phyloP scores from a whole-genome alignment of 2,797 vertebrate species.

The Okamejei kenojei region DNA sequence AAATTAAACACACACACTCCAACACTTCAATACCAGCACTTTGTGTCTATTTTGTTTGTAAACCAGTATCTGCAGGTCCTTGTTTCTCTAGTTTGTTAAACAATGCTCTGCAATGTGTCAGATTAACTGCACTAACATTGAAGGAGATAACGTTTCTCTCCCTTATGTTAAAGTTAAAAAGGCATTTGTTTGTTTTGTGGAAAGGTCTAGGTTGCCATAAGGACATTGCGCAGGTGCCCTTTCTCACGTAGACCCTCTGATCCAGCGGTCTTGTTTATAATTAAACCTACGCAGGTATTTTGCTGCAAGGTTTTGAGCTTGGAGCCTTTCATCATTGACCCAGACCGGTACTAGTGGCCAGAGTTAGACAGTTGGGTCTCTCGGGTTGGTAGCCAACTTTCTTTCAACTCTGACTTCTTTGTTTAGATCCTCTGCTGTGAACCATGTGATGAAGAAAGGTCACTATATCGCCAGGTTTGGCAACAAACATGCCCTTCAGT shows the following conservation, averaged over 20 bases:
- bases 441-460: slow-evolving; percentile 75
- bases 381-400: not conserved
- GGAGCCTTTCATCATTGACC: not conserved
- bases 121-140: not conserved
- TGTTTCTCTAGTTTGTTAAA: too few relatives aligned
- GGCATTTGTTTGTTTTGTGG: not conserved
- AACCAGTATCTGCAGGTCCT: too few relatives aligned
- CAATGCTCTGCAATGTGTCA: not conserved
- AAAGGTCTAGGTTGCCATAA: not conserved
- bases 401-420: slow-evolving; percentile 12
- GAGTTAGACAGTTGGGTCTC: not conserved
- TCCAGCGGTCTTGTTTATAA: not conserved
- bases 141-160: not conserved
- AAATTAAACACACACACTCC: too few relatives aligned
- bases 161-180: not conserved
- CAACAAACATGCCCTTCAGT: slow-evolving; percentile 74
- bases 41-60: too few relatives aligned
- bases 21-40: too few relatives aligned
- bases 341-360: not conserved
- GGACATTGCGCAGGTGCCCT: not conserved
- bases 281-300: slow-evolving; percentile 3
- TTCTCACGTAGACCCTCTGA: slow-evolving; percentile 18
- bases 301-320: not conserved
- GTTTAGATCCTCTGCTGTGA: slow-evolving; percentile 74
- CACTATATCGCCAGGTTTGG: slow-evolving; percentile 80